Evolutionary conservation across 1,140 invertebrate species (phyloP).

Genomic region (Bombus pyrosoma): DNA sequence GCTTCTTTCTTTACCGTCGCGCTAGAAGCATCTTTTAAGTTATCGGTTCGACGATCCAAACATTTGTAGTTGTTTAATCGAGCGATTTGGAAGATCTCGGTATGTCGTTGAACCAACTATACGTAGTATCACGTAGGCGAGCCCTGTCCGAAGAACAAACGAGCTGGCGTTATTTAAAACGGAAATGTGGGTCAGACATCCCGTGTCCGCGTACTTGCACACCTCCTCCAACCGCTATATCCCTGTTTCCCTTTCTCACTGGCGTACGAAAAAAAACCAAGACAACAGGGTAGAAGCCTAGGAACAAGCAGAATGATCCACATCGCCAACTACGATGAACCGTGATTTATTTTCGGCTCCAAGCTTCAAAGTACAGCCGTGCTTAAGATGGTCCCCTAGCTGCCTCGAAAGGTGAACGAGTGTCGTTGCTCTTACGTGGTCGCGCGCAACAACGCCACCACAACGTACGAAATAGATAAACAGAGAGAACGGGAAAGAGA

Average conservation of each 20-base stretch:
- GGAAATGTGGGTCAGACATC: slow-evolving; percentile 72
- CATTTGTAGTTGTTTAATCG: no score
- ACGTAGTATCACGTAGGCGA: neutral
- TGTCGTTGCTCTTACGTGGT: slow-evolving; percentile 38
- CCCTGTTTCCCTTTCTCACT: slow-evolving; percentile 25
- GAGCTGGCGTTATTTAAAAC: slow-evolving; percentile 72
- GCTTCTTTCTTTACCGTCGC: no score
- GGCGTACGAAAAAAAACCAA: slow-evolving; percentile 27
- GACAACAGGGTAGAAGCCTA: slow-evolving; percentile 20
- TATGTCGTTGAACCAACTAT: neutral
- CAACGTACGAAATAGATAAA: neutral
- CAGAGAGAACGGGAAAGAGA: neutral
- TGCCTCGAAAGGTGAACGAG: slow-evolving; percentile 46
- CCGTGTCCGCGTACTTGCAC: slow-evolving; percentile 29
- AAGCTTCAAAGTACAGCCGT: slow-evolving; percentile 47
- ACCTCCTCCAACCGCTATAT: neutral
- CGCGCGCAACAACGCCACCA: neutral
- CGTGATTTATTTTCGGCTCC: slow-evolving; percentile 76
- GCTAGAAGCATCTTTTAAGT: no score
- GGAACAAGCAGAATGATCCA: slow-evolving; percentile 35
- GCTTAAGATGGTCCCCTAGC: slow-evolving; percentile 26
- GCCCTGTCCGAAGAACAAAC: slow-evolving; percentile 40
- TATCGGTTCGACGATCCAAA: no score
- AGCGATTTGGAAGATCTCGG: neutral
- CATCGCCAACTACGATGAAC: slow-evolving; percentile 48